Evolutionary conservation across 2,113 vertebrate species (phyloP).

Genomic region (Pteropus alecto): DNA sequence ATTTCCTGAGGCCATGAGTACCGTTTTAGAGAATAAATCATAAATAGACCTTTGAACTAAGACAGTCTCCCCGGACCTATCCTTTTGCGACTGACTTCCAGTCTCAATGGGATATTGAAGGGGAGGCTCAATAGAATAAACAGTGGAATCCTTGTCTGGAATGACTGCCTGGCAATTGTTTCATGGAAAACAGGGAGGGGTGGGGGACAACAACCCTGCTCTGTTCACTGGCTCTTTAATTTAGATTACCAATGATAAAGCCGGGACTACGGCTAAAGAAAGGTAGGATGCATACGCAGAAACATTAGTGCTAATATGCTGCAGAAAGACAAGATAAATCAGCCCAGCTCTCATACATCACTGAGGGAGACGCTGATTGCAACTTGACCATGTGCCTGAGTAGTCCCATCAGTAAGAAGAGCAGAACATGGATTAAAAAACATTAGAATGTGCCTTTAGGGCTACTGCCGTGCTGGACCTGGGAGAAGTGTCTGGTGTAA

Average conservation of each 20-base stretch:
- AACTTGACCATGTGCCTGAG: constrained; percentile 88
- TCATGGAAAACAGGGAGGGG: constrained; percentile 80
- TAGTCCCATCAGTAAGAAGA: constrained; percentile 84
- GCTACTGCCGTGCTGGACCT: constrained; percentile 79
- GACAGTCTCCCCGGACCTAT: constrained; percentile 70
- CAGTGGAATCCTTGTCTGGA: constrained; percentile 75
- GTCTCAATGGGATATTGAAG: constrained; percentile 77
- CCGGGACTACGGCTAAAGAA: constrained; percentile 74
- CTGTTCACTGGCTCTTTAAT: constrained; percentile 86
- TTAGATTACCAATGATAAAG: constrained; percentile 84
- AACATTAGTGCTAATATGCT: constrained; percentile 88
- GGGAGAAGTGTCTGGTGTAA: constrained; percentile 84
- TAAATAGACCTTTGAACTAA: constrained; percentile 76
- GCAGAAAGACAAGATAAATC: constrained; percentile 87
- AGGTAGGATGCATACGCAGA: constrained; percentile 86
- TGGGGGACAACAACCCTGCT: constrained; percentile 72
- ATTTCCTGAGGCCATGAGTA: constrained; percentile 71
- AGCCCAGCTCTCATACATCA: constrained; percentile 84
- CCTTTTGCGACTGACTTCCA: constrained; percentile 68
- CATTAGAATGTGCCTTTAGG: constrained; percentile 80
- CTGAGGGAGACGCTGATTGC: constrained; percentile 84
- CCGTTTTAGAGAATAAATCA: constrained; percentile 79
- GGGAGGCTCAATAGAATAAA: constrained; percentile 74
- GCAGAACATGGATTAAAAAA: constrained; percentile 83
- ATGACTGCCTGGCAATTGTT: constrained; percentile 87